phyloP scores from a whole-genome alignment of 1,140 invertebrate species.

The Paracyclopina nana region DNA sequence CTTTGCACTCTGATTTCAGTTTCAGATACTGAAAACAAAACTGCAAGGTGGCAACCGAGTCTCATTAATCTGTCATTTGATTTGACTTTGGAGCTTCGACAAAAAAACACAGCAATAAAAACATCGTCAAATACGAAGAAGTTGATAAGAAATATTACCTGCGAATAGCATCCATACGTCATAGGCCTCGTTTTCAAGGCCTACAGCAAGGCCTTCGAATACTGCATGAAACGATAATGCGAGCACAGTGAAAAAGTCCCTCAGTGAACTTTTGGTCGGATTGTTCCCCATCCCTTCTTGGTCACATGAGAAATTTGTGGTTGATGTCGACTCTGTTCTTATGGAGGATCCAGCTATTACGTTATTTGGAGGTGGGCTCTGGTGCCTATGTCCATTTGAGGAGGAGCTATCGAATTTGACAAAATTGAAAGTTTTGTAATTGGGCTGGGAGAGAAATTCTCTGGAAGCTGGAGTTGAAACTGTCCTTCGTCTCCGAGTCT shows the following conservation, averaged over 20 bases:
- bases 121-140: background rate
- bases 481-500: no score
- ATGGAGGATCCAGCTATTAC: no score
- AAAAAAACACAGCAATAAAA: background rate
- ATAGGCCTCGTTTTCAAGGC: slow-evolving; percentile 37
- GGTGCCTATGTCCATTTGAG: no score
- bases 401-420: no score
- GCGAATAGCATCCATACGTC: slow-evolving; percentile 46
- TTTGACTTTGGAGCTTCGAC: background rate
- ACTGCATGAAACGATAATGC: slow-evolving; percentile 54
- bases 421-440: no score
- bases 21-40: background rate
- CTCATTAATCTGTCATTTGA: background rate
- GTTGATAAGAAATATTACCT: slow-evolving; percentile 24
- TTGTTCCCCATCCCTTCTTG: no score
- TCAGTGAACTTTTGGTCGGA: no score
- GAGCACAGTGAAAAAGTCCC: slow-evolving; percentile 26
- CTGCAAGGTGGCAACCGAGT: background rate
- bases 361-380: no score
- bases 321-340: no score
- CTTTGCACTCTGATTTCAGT: background rate
- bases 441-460: no score
- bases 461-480: no score
- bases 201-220: slow-evolving; percentile 62
- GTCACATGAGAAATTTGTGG: no score